phyloP scores from a whole-genome alignment of 1,140 invertebrate species.

The Maconellicoccus hirsutus region DNA sequence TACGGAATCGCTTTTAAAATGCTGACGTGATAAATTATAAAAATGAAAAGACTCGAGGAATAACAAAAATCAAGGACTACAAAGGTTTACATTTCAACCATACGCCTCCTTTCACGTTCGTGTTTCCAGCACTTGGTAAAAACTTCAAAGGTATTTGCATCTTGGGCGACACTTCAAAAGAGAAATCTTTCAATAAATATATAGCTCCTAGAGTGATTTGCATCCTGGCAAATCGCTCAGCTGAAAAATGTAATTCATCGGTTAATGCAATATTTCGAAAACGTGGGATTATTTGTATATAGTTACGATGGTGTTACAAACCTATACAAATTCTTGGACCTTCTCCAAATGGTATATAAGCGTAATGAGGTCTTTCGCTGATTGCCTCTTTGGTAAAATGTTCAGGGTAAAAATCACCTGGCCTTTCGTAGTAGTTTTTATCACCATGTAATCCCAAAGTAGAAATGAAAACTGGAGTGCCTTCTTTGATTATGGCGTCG shows the following conservation, averaged over 20 bases:
- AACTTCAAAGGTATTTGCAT: slow-evolving; percentile 15
- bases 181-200: slow-evolving; percentile 38
- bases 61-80: no score
- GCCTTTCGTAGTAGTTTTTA: slow-evolving; percentile 43
- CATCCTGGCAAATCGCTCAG: slow-evolving; percentile 39
- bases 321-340: slow-evolving; percentile 66
- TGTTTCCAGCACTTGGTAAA: neutral
- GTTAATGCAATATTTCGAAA: no score
- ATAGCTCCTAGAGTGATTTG: slow-evolving; percentile 42
- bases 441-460: slow-evolving; percentile 41
- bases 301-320: slow-evolving; percentile 31
- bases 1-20: no score
- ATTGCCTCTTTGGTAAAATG: slow-evolving; percentile 40
- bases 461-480: slow-evolving; percentile 28
- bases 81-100: neutral
- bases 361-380: slow-evolving; percentile 34
- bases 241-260: slow-evolving; percentile 27
- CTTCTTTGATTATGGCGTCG: slow-evolving; percentile 43
- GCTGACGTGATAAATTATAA: no score
- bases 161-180: neutral
- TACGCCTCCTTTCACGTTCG: neutral
- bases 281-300: no score
- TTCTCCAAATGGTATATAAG: slow-evolving; percentile 64
- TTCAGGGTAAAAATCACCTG: slow-evolving; percentile 42
- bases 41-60: no score